phyloP scores from a whole-genome alignment of 2,888 invertebrate genomes.

The Acanthosoma haemorrhoidale region DNA sequence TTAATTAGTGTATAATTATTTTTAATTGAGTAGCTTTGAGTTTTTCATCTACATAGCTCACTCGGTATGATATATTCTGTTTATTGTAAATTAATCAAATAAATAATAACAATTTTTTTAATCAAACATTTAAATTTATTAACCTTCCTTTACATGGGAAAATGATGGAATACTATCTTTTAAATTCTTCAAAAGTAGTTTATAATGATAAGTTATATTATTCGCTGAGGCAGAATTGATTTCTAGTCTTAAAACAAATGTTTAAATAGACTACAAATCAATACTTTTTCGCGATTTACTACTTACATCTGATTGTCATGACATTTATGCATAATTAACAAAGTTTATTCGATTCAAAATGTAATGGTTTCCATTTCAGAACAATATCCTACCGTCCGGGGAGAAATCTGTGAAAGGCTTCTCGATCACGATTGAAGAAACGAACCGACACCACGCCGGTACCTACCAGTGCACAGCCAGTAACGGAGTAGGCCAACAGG shows the following conservation, averaged over 20 bases:
- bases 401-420: conserved; percentile 58
- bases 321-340: too few species aligned
- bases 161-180: too few species aligned
- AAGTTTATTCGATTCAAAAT: too few species aligned
- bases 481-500: conserved; percentile 50
- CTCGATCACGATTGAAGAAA: conserved; percentile 55
- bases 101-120: neutral
- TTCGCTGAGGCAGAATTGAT: too few species aligned
- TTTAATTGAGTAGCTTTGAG: neutral
- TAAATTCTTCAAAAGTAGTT: too few species aligned
- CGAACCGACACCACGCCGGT: conserved; percentile 44
- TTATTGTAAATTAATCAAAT: neutral
- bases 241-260: too few species aligned
- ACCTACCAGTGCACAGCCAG: conserved; percentile 49
- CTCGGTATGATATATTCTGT: neutral
- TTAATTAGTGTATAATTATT: neutral
- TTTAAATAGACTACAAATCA: too few species aligned
- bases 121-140: neutral
- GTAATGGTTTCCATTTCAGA: conserved; percentile 46
- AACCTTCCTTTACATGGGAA: neutral
- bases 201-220: too few species aligned
- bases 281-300: too few species aligned
- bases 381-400: conserved; percentile 54
- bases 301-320: too few species aligned
- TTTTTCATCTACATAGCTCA: neutral